Conservation (phyloP, 2,797 vertebrate species). For the Tangara arthus region DNA sequence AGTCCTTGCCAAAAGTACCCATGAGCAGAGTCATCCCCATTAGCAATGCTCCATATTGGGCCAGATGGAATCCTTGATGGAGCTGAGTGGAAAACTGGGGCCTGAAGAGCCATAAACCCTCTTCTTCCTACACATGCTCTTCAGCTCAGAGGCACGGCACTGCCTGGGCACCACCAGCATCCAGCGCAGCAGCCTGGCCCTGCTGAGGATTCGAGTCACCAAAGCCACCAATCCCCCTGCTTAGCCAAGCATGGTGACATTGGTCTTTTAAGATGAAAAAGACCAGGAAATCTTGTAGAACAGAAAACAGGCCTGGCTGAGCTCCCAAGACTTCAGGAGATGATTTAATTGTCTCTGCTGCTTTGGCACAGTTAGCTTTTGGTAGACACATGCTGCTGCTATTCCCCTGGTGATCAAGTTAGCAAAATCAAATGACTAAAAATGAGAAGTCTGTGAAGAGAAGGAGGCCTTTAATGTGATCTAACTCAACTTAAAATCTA, state of each 20-base stretch:
- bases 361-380: constrained; percentile 16
- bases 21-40: background rate
- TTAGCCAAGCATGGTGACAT: background rate
- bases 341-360: constrained; percentile 31
- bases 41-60: background rate
- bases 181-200: background rate
- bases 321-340: constrained; percentile 19
- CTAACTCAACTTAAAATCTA: background rate
- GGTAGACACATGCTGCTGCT: constrained; percentile 6
- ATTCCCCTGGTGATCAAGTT: background rate
- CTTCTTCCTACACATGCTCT: background rate
- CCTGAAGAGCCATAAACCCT: background rate
- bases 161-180: background rate
- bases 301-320: constrained; percentile 20
- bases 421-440: constrained; percentile 35
- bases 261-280: background rate
- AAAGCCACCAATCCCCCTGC: background rate
- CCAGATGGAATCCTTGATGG: background rate
- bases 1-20: background rate
- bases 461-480: background rate
- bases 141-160: background rate
- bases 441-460: background rate
- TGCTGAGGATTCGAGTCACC: background rate
- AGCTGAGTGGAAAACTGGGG: background rate
- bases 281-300: background rate